Percentiles rank a stretch among this genome's conserved stretches.
Evolutionary conservation across 2,113 vertebrate genomes (phyloP).

Genomic region (Odontophorus gujanensis): DNA sequence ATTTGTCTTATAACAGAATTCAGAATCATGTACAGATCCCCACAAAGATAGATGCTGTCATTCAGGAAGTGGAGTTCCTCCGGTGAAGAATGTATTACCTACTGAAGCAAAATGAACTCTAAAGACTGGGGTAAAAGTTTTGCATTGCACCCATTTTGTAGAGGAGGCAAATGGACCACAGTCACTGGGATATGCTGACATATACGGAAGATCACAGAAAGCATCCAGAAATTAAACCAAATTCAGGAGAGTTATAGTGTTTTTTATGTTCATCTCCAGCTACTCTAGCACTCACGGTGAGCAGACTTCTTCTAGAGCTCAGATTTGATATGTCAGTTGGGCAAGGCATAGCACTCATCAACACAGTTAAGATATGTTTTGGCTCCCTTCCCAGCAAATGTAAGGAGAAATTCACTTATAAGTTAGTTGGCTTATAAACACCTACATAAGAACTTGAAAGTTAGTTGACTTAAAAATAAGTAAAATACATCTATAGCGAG

Average conservation of each 20-base stretch:
- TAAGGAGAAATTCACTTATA: neutral
- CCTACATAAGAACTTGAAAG: neutral
- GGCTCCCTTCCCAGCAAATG: neutral
- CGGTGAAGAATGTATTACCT: neutral
- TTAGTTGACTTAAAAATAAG: neutral
- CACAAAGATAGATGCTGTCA: neutral
- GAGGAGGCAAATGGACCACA: neutral
- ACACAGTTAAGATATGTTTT: neutral
- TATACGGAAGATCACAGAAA: neutral
- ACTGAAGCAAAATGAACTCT: neutral
- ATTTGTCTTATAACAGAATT: neutral
- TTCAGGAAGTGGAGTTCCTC: neutral
- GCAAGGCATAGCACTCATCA: neutral
- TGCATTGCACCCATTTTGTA: neutral
- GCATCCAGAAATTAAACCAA: neutral
- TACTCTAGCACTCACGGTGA: neutral
- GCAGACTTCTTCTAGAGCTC: neutral
- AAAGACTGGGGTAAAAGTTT: neutral
- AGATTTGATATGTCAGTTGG: neutral
- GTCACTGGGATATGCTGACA: neutral
- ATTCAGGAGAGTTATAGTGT: neutral
- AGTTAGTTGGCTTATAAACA: neutral
- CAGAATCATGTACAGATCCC: neutral
- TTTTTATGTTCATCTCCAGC: neutral
- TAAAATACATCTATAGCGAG: neutral